Evolutionary conservation across 2,113 vertebrate species (phyloP).

Genomic region (Atrichornis clamosus): DNA sequence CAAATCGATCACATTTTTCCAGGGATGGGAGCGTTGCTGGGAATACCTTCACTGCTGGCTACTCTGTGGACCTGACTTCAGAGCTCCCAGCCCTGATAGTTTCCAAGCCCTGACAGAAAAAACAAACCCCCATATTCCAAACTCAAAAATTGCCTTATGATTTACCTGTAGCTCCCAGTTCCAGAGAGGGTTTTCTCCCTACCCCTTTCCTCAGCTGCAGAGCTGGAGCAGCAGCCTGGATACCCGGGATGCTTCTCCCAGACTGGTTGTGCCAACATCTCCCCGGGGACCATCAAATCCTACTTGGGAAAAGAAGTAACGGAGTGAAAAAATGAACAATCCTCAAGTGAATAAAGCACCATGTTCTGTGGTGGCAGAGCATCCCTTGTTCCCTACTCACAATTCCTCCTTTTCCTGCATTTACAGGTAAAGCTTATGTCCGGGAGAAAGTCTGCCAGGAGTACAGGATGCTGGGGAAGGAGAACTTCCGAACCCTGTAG

Average conservation of each 20-base stretch:
- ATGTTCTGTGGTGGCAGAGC: fast-evolving
- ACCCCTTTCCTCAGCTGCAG: not conserved
- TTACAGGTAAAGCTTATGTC: conserved; percentile 71
- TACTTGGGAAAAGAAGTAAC: not conserved
- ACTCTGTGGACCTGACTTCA: fast-evolving
- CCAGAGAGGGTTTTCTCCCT: not conserved
- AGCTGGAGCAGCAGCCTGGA: not conserved
- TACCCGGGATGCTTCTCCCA: not conserved
- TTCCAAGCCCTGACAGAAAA: not conserved
- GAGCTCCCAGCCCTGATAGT: not conserved
- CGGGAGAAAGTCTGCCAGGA: conserved; percentile 76
- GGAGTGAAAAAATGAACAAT: no score
- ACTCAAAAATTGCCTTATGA: not conserved
- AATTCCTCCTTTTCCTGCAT: not conserved
- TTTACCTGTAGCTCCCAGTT: not conserved
- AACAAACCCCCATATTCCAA: fast-evolving
- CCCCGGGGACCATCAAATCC: no score
- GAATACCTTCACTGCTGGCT: not conserved
- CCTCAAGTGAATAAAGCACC: fast-evolving
- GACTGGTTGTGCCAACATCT: fast-evolving
- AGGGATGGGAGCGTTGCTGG: not conserved
- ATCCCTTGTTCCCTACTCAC: not conserved
- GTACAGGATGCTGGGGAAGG: conserved; percentile 64
- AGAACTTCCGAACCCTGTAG: conserved; percentile 72
- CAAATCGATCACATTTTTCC: not conserved